Evolutionary conservation across 2,888 invertebrate genomes (phyloP).

Genomic region (Coenonympha glycerion): DNA sequence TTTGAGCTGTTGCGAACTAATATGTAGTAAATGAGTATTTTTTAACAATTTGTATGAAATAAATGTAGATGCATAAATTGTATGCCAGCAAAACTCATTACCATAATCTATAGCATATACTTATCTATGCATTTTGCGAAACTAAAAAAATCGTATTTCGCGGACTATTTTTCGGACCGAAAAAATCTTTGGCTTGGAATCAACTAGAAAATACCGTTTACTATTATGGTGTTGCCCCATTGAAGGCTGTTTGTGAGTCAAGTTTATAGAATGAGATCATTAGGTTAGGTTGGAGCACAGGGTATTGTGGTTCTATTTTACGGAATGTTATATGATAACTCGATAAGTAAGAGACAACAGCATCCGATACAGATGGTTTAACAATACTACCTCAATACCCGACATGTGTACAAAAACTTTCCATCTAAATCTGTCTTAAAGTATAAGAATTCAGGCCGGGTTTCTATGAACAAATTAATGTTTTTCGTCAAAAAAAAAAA

Average conservation of each 20-base stretch:
- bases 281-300: slow-evolving; percentile 72
- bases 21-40: no score
- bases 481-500: not conserved
- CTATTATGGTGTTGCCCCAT: no score
- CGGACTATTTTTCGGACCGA: no score
- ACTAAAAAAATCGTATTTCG: no score
- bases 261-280: not conserved
- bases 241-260: not conserved
- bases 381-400: slow-evolving; percentile 75
- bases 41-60: no score
- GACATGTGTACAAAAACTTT: slow-evolving; percentile 56
- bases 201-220: no score
- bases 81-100: no score
- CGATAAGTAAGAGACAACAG: slow-evolving; percentile 57
- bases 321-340: slow-evolving; percentile 60
- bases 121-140: no score
- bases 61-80: no score
- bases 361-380: slow-evolving; percentile 47
- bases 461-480: slow-evolving; percentile 11
- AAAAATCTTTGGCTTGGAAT: no score
- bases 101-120: no score
- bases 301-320: slow-evolving; percentile 76
- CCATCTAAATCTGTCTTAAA: slow-evolving; percentile 64
- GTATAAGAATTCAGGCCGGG: slow-evolving; percentile 33
- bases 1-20: no score